phyloP scores from a whole-genome alignment of 1,140 invertebrate genomes.

The Drosophila orena region DNA sequence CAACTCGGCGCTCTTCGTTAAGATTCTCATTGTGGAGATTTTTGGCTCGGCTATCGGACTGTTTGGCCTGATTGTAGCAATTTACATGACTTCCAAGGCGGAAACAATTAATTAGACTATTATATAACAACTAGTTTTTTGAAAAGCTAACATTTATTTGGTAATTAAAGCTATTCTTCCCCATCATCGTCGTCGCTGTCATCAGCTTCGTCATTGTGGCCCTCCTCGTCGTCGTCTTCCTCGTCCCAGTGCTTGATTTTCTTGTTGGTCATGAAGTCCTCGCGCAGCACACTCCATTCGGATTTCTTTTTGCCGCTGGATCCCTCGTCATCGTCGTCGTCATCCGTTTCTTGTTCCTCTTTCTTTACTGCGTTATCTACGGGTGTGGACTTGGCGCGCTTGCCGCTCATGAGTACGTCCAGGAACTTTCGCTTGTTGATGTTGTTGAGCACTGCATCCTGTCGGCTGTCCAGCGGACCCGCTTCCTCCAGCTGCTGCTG shows the following conservation, averaged over 20 bases:
- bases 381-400: slow-evolving; percentile 87
- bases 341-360: slow-evolving; percentile 85
- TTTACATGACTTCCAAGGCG: slow-evolving; percentile 93
- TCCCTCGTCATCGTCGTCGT: slow-evolving; percentile 60
- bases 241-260: slow-evolving; percentile 97
- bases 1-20: slow-evolving; percentile 97
- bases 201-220: slow-evolving; percentile 21
- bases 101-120: slow-evolving; percentile 84
- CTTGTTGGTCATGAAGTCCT: slow-evolving; percentile 95
- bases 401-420: slow-evolving; percentile 91
- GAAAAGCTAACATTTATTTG: slow-evolving; percentile 40
- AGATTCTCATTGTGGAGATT: slow-evolving; percentile 99
- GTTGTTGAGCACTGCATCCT: slow-evolving; percentile 92
- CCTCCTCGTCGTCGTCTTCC: slow-evolving; percentile 84
- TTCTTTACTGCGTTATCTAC: slow-evolving; percentile 86
- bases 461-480: slow-evolving; percentile 91
- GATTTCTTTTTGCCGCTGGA: slow-evolving; percentile 65
- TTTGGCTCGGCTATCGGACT: slow-evolving; percentile 99
- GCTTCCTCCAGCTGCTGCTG: slow-evolving; percentile 90
- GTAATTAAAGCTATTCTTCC: slow-evolving; percentile 49
- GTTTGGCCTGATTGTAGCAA: slow-evolving; percentile 98
- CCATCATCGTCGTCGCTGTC: slow-evolving; percentile 40
- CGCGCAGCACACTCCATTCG: slow-evolving; percentile 88
- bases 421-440: slow-evolving; percentile 93
- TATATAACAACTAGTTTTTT: slow-evolving; percentile 1